Percentiles rank a stretch among this genome's conserved stretches.
Evolutionary conservation across 2,797 vertebrate species (phyloP).

Genomic region (Coregonus suidteri): DNA sequence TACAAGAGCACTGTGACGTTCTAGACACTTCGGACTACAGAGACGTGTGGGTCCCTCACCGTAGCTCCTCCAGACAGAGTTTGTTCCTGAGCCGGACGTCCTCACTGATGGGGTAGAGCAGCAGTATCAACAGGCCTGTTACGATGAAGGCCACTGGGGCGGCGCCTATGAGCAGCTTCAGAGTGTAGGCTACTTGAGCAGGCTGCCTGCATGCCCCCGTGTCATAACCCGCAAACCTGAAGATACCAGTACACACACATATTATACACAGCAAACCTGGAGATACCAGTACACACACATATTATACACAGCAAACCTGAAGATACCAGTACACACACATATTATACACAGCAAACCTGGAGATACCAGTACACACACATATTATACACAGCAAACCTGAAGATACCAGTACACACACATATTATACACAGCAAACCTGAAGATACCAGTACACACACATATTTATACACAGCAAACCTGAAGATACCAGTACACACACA

Average conservation of each 20-base stretch:
- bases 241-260: conserved; percentile 23
- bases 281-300: background rate
- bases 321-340: background rate
- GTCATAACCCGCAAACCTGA: conserved; percentile 90
- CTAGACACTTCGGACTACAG: no score
- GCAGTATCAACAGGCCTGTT: conserved; percentile 84
- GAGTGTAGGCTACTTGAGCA: conserved; percentile 81
- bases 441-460: background rate
- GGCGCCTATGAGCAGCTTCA: conserved; percentile 90
- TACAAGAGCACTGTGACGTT: background rate
- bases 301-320: no score
- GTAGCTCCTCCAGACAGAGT: conserved; percentile 79
- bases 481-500: no score
- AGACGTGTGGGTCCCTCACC: conserved; percentile 68
- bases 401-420: background rate
- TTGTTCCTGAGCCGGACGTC: conserved; percentile 80
- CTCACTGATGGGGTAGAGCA: conserved; percentile 87
- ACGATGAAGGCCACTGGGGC: conserved; percentile 89
- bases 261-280: no score
- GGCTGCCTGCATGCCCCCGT: conserved; percentile 87
- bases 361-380: no score
- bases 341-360: no score
- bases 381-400: no score
- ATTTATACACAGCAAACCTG: no score
- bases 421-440: no score